Evolutionary conservation across 2,113 vertebrate genomes (phyloP), one percentile per base, ranked within the genome.

Genomic region (Halichoeres trimaculatus): DNA sequence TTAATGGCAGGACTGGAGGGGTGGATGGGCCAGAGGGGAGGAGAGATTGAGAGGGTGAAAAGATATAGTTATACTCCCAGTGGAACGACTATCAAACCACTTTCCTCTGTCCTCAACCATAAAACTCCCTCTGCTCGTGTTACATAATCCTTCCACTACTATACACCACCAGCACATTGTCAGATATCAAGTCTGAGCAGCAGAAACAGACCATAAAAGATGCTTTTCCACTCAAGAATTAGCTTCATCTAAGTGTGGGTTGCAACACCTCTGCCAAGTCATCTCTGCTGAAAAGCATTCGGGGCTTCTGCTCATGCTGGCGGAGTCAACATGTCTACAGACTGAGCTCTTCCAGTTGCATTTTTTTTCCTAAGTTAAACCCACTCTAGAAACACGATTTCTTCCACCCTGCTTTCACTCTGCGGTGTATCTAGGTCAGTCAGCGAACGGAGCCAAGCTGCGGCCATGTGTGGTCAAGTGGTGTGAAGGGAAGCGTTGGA

Each of bases 221-320:
- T 56, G 65, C 71, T 80, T 45, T 69, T 61, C 43, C 76, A 82
- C 83, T 81, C 59, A 45, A 86, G 72, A 74, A 48, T 80, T 68
- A 50, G 56, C 26, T 68, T 78, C 57, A 36, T 81, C 65, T 78
- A 72, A 69, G 3, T 76, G 76, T 71, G 76, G 82, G 74, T 64
- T 62, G 52, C 70, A 65, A 60, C 80, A 70, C 81, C 78, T 88
- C 74, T 85, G 84, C 87, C 86, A 85, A 90, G 76, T 77, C 81
- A 69, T 76, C 70, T 73, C 59, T 66, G 73, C 36, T 81, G 70
- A 86, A 81, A 88, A 67, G 74, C 55, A 63, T 83, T 70, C 40
- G 65, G 61, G 85, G 74, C 70, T 75, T 74, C 70, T 71, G 75
- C 57, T 87, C 79, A 41, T 71, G 35, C 62, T 57, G 70, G 67